A percentile compares a stretch with the other conserved stretches of the same genome.
Conservation (phyloP, 2,797 vertebrate genomes). For the Chelidonichthys spinosus region DNA sequence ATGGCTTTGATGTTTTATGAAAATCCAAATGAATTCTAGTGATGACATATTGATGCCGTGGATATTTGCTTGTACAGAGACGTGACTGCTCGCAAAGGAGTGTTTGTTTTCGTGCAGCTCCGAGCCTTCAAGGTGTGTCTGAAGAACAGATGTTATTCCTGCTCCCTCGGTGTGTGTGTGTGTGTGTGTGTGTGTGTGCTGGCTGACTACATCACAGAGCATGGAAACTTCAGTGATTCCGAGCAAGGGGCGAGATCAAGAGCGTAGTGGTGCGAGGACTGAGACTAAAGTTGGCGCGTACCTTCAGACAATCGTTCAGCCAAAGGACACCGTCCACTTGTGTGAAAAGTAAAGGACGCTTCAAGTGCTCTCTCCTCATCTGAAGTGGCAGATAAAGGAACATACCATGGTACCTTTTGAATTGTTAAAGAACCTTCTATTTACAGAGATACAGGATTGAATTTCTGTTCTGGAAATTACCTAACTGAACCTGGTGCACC, state of each 20-base stretch:
- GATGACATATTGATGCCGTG: conserved; percentile 22
- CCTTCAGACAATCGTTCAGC: conserved; percentile 10
- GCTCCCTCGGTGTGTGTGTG: conserved; percentile 2
- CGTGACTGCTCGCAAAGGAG: not conserved
- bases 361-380: not conserved
- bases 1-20: too few relatives aligned
- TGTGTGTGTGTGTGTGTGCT: conserved; percentile 8
- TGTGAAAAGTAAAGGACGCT: not conserved
- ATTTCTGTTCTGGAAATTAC: not conserved
- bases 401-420: not conserved
- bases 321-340: not conserved
- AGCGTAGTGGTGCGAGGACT: conserved; percentile 22
- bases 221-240: conserved; percentile 35
- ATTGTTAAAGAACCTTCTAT: too few relatives aligned
- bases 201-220: conserved; percentile 28
- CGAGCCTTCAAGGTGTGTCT: conserved; percentile 28
- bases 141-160: conserved; percentile 40
- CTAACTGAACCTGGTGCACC: not conserved
- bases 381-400: not conserved
- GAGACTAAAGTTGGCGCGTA: conserved; percentile 16
- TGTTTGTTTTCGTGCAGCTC: conserved; percentile 28
- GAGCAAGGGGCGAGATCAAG: conserved; percentile 10
- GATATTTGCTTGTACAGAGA: not conserved
- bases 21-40: not conserved
- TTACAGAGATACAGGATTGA: not conserved